Base-by-base conservation (phyloP, 2,113 vertebrate species). In the Balaeniceps rex region DNA sequence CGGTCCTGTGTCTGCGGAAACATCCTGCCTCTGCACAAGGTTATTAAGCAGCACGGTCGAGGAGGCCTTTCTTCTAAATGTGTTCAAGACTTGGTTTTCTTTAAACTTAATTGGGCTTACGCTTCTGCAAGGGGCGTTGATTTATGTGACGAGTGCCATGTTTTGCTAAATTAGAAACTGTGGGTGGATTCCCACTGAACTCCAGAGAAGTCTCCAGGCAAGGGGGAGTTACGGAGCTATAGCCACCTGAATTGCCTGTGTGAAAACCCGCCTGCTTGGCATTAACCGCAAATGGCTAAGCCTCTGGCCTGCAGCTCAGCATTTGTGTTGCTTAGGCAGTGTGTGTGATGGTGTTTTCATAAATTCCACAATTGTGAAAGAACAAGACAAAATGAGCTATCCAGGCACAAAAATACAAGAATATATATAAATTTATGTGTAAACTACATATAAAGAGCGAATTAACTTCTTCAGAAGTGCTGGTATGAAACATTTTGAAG, bases 181-280 rank as follows among this genome's bases (percentile, higher is more conserved):
- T 4, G 64, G 11, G 14, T 8, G 54, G 3, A 6, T 14, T 76
- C 47, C 75, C 42, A 29, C 22, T 40, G 18, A 9, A 3, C 4
- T 44, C 15, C 36, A 24, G 24, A 15, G 58, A 4, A 26, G 3
- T 36, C 24, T 34, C 8, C 14, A 4, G 46, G 29, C 51, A 52
- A n/a, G 21, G 23, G 10, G 3, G 15, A 17, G 9, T 3, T 75
- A 25, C 0, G 2, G 42, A 19, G 14, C 22, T 54, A 0, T 4
- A 10, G 40, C 24, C 19, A 6, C n/a, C 28, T 5, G 28, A 60
- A 7, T 0, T 19, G 55, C 16, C 46, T 57, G 42, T 5, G 38
- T n/a, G 49, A 46, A 71, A 70, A 29, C 40, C 46, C 10, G n/a
- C 44, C 71, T 24, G 31, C 33, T 49, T 42, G 52, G 22, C 34